These are phyloP conservation scores for Cabera pusaria DNA, from an alignment of 2,888 invertebrate species.

Conservation along the genomic window DNA sequence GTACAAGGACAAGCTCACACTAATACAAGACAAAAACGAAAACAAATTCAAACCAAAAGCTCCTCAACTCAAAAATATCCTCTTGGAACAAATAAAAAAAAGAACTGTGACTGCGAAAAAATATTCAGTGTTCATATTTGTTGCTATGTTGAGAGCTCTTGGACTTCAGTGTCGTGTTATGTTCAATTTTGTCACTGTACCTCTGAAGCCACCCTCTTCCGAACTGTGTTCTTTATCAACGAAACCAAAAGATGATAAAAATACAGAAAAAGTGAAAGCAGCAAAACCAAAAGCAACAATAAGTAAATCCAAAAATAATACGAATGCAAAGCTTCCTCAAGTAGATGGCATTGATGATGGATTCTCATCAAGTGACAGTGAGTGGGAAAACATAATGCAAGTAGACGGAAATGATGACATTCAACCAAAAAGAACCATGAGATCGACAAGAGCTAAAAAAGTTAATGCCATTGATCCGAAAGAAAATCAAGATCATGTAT, in stretches of 20 bases:
- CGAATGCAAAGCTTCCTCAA: constrained; percentile 68
- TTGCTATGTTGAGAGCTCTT: constrained; percentile 89
- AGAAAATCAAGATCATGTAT: constrained; percentile 49
- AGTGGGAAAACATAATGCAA: constrained; percentile 55
- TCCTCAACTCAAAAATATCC: constrained; percentile 67
- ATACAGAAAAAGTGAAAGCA: constrained; percentile 17
- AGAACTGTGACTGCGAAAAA: constrained; percentile 85
- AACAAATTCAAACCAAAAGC: constrained; percentile 73
- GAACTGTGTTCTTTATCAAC: constrained; percentile 85
- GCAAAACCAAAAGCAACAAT: constrained; percentile 32
- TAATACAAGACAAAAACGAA: constrained; percentile 83
- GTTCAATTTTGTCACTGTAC: constrained; percentile 90
- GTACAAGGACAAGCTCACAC: constrained; percentile 86
- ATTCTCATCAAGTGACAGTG: constrained; percentile 27
- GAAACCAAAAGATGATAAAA: constrained; percentile 53
- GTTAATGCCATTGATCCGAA: constrained; percentile 24
- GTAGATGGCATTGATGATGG: constrained; percentile 81
- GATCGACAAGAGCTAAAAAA: constrained; percentile 41
- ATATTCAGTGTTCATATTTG: constrained; percentile 89
- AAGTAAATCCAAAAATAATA: constrained; percentile 37
- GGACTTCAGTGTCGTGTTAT: constrained; percentile 92
- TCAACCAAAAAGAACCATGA: constrained; percentile 40
- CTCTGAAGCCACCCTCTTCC: constrained; percentile 86
- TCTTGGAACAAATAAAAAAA: constrained; percentile 83
- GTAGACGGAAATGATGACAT: constrained; percentile 63